A percentile compares a stretch with the other conserved stretches of the same genome.
Evolutionary conservation across 1,140 invertebrate genomes (phyloP).

Genomic region (Rhyzopertha dominica): DNA sequence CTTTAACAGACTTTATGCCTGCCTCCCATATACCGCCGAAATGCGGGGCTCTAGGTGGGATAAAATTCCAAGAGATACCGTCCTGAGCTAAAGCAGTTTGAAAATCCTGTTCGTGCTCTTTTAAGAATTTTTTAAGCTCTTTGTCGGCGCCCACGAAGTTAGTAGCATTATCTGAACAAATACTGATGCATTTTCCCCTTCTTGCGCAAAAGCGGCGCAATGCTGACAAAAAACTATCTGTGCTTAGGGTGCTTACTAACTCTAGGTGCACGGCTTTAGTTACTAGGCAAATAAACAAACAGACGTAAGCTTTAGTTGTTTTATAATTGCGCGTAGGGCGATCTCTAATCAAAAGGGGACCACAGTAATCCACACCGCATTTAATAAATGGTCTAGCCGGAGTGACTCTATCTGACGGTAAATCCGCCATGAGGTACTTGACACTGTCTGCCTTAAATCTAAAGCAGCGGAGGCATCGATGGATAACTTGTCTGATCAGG

Average conservation of each 20-base stretch:
- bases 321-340: slow-evolving; percentile 18
- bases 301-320: slow-evolving; percentile 27
- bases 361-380: slow-evolving; percentile 28
- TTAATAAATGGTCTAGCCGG: slow-evolving; percentile 10
- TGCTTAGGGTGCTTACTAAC: slow-evolving; percentile 22
- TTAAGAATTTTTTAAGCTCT: neutral
- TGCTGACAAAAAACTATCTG: slow-evolving; percentile 5
- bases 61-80: slow-evolving; percentile 31
- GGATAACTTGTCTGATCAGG: neutral
- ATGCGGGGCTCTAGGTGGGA: slow-evolving; percentile 31
- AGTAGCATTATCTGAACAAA: slow-evolving; percentile 4
- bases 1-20: slow-evolving; percentile 27
- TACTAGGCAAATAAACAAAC: slow-evolving; percentile 27
- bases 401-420: slow-evolving; percentile 4
- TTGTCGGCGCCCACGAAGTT: slow-evolving; percentile 1
- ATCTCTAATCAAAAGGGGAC: slow-evolving; percentile 24
- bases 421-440: slow-evolving; percentile 6
- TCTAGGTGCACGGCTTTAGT: slow-evolving; percentile 35
- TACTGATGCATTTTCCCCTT: neutral
- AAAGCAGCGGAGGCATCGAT: neutral
- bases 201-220: neutral
- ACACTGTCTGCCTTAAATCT: neutral
- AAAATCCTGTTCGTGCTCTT: too few species aligned
- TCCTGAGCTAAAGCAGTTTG: too few species aligned
- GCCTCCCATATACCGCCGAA: slow-evolving; percentile 41